Percentiles rank a stretch among this genome's conserved stretches.
phyloP scores from a whole-genome alignment of 2,113 vertebrate genomes.

The Oreotrochilus melanogaster region DNA sequence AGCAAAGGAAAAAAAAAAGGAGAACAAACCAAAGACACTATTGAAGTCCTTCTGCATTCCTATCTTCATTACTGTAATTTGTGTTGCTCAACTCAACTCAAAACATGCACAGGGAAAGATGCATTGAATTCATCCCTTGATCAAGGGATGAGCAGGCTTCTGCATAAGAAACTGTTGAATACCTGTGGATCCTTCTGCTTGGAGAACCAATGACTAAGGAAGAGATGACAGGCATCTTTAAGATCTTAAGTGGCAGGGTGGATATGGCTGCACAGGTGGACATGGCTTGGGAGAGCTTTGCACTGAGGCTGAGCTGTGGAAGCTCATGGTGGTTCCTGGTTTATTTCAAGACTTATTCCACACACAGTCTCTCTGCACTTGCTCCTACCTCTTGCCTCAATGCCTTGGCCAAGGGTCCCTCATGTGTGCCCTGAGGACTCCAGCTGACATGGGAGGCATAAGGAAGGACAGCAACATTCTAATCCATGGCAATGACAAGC shows the following conservation, averaged over 20 bases:
- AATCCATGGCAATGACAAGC: not conserved
- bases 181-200: not conserved
- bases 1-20: not conserved
- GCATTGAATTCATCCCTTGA: not conserved
- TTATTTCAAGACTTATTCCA: not conserved
- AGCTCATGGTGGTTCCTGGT: not conserved
- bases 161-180: not conserved
- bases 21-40: not conserved
- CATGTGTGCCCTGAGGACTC: rapidly evolving
- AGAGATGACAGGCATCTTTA: not conserved
- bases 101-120: not conserved
- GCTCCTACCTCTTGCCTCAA: not conserved
- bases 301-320: not conserved
- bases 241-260: not conserved
- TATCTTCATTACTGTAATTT: not conserved
- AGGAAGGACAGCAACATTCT: not conserved
- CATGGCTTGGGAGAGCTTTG: not conserved
- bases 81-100: not conserved
- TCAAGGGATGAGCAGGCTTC: not conserved
- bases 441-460: not conserved
- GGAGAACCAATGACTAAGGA: not conserved
- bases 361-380: not conserved
- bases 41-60: not conserved
- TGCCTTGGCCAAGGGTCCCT: not conserved
- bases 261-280: not conserved